Conservation (phyloP, 2,888 invertebrate genomes). For the Scelioninae gen. 1 region DNA sequence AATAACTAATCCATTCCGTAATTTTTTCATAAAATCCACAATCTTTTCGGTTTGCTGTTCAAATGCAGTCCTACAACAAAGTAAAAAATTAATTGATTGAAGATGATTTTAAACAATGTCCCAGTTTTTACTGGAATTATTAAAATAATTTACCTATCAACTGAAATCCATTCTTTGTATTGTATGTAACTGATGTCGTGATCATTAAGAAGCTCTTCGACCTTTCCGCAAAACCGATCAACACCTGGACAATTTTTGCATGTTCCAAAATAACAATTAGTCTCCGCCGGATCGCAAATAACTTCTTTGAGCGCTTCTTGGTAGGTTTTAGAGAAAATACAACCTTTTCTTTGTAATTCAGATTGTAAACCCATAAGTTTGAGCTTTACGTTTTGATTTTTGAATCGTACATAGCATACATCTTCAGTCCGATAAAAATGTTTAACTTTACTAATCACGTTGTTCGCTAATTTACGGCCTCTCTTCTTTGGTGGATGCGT, state of each 20-base stretch:
- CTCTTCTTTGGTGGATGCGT: too few species aligned
- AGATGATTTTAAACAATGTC: neutral
- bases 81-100: neutral
- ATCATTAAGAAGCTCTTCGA: constrained; percentile 13
- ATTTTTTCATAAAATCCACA: neutral
- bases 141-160: constrained; percentile 35
- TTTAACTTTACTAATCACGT: too few species aligned
- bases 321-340: constrained; percentile 6
- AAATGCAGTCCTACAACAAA: neutral
- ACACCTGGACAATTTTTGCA: constrained; percentile 17
- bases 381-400: too few species aligned
- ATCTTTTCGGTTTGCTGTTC: neutral
- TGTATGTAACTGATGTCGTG: constrained; percentile 3
- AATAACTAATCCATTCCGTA: neutral
- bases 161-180: constrained; percentile 32
- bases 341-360: neutral
- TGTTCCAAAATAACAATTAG: neutral
- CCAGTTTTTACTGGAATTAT: too few species aligned
- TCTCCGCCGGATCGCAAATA: neutral
- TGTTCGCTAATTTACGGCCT: too few species aligned
- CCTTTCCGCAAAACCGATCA: constrained; percentile 5
- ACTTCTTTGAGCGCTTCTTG: constrained; percentile 1
- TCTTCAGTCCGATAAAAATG: too few species aligned
- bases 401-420: too few species aligned
- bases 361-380: neutral